phyloP scores from a whole-genome alignment of 2,888 invertebrate genomes.

The Rhagophthalmus giganteus region DNA sequence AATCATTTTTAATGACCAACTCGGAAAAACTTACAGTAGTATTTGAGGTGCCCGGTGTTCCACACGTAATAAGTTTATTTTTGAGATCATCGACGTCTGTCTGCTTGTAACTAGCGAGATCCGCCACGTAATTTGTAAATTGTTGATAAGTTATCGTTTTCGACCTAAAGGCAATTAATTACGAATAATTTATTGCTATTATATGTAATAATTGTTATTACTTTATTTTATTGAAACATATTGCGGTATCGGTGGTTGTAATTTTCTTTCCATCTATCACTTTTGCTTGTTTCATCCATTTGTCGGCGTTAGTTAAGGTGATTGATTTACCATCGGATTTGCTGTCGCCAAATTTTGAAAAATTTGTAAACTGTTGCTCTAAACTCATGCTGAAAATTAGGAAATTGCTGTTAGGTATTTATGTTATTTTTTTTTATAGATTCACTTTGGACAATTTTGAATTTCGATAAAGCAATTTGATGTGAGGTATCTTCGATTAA shows the following conservation, averaged over 20 bases:
- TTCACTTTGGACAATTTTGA: background rate
- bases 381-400: conserved; percentile 52
- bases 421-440: background rate
- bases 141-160: conserved; percentile 42
- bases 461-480: background rate
- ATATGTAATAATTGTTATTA: conserved; percentile 52
- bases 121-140: conserved; percentile 71
- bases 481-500: background rate
- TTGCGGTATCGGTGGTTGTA: conserved; percentile 87
- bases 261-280: conserved; percentile 73
- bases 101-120: conserved; percentile 77
- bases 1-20: too few relatives aligned
- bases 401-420: too few relatives aligned
- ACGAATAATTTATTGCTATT: background rate
- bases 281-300: conserved; percentile 92
- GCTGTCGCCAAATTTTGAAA: conserved; percentile 84
- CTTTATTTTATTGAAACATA: conserved; percentile 81
- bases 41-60: conserved; percentile 65
- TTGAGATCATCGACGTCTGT: conserved; percentile 74
- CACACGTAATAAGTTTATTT: conserved; percentile 75
- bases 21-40: conserved; percentile 7
- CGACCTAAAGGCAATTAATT: conserved; percentile 33
- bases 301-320: conserved; percentile 87
- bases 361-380: conserved; percentile 73
- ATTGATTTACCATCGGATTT: conserved; percentile 85